These are phyloP conservation scores for Hoplodrina blanda DNA, from an alignment of 2,888 invertebrate genomes.

Conservation along the genomic window DNA sequence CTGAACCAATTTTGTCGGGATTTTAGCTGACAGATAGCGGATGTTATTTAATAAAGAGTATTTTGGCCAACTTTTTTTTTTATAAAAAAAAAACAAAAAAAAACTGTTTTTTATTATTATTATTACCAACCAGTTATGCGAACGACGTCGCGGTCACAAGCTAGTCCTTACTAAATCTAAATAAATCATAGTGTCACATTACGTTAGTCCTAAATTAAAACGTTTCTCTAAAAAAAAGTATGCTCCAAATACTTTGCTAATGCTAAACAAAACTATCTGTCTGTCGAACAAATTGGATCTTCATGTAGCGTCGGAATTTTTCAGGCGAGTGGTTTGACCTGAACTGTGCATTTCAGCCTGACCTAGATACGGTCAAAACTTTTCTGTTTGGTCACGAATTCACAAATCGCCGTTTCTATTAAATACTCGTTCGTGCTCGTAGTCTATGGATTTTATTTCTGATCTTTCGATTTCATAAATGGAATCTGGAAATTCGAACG, in stretches of 20 bases:
- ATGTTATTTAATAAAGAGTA: no score
- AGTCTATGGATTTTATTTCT: constrained; percentile 17
- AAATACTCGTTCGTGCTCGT: constrained; percentile 34
- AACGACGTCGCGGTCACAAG: no score
- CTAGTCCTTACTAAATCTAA: background rate
- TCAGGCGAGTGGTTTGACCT: constrained; percentile 67
- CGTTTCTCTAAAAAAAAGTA: constrained; percentile 13
- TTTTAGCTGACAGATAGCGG: no score
- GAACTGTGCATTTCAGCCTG: constrained; percentile 63
- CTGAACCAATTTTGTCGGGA: no score
- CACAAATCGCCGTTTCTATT: constrained; percentile 41
- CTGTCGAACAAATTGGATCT: constrained; percentile 55
- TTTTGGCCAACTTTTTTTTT: no score
- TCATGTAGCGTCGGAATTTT: constrained; percentile 52
- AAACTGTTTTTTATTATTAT: no score
- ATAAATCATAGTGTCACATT: background rate
- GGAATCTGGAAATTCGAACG: background rate
- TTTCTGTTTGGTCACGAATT: constrained; percentile 49
- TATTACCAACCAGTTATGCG: no score
- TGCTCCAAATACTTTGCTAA: constrained; percentile 41
- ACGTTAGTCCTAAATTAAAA: constrained; percentile 27
- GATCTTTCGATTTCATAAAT: constrained; percentile 19
- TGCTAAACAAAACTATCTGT: constrained; percentile 38
- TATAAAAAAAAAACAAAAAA: no score
- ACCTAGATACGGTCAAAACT: constrained; percentile 64